Evolutionary conservation across 2,113 vertebrate species (phyloP).

Genomic region (Climacteris rufus): DNA sequence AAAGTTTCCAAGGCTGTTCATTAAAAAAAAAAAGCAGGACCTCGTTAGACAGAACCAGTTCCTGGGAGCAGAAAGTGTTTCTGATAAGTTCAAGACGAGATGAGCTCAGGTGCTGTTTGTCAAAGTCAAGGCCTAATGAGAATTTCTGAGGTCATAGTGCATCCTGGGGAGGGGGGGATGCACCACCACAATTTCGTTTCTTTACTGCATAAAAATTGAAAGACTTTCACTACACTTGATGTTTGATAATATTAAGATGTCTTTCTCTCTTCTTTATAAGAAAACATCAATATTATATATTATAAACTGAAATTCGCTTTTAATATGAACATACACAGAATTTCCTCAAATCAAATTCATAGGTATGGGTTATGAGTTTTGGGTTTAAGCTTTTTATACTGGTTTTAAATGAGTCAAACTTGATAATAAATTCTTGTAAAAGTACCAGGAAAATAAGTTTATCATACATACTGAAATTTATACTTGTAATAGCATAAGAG

Average conservation of each 20-base stretch:
- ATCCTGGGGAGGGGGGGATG: neutral
- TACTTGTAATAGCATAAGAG: neutral
- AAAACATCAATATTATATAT: neutral
- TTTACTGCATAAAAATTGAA: neutral
- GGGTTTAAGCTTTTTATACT: neutral
- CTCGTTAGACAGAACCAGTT: neutral
- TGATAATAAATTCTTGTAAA: neutral
- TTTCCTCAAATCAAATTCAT: neutral
- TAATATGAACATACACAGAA: neutral
- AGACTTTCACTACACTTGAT: neutral
- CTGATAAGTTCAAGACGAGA: neutral
- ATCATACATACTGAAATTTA: neutral
- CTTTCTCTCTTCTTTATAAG: neutral
- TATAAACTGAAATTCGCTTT: neutral
- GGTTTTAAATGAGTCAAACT: neutral
- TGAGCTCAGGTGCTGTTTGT: neutral
- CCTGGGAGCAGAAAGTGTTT: neutral
- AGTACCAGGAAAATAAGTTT: neutral
- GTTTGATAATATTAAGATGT: neutral
- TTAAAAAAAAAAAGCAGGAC: too few species aligned
- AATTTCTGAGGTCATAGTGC: neutral
- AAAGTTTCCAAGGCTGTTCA: neutral
- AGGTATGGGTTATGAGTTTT: neutral
- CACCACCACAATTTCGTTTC: neutral
- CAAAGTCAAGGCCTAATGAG: neutral